These are phyloP conservation scores for Caenorhabditis wallacei DNA, from an alignment of 2,888 invertebrate species.

Conservation along the genomic window DNA sequence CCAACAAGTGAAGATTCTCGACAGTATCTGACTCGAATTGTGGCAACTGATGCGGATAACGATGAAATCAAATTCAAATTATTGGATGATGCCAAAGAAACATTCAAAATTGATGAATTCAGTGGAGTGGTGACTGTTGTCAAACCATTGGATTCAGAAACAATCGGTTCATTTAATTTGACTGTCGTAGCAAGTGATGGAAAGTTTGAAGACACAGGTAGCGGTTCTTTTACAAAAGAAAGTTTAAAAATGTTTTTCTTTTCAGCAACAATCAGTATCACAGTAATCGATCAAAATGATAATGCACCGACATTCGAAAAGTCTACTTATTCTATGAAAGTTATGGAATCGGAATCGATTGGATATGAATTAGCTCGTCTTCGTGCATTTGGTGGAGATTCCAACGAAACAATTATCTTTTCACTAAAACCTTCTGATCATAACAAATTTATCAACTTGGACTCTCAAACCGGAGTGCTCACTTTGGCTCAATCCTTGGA, in stretches of 20 bases:
- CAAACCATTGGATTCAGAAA: constrained; percentile 92
- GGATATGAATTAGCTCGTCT: constrained; percentile 74
- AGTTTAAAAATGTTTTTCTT: constrained; percentile 5
- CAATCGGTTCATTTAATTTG: constrained; percentile 85
- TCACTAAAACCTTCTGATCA: constrained; percentile 52
- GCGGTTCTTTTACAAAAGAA: neutral
- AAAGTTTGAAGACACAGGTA: constrained; percentile 49
- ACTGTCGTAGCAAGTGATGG: constrained; percentile 85
- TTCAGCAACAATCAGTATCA: constrained; percentile 68
- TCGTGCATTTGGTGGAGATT: constrained; percentile 86
- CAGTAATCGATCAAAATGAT: constrained; percentile 84
- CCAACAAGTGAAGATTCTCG: constrained; percentile 64
- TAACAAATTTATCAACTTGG: constrained; percentile 63
- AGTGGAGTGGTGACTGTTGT: constrained; percentile 92
- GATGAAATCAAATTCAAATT: constrained; percentile 30
- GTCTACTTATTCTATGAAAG: constrained; percentile 74
- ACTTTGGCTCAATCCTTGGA: constrained; percentile 75
- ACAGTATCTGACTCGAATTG: constrained; percentile 70
- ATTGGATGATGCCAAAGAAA: constrained; percentile 84
- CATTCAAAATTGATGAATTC: constrained; percentile 91
- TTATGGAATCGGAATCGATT: constrained; percentile 71
- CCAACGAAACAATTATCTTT: constrained; percentile 80
- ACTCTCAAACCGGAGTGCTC: constrained; percentile 60
- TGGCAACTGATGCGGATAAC: constrained; percentile 71
- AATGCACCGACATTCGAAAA: constrained; percentile 83